Evolutionary conservation across 2,113 vertebrate genomes (phyloP).

Genomic region (Laticauda colubrina): DNA sequence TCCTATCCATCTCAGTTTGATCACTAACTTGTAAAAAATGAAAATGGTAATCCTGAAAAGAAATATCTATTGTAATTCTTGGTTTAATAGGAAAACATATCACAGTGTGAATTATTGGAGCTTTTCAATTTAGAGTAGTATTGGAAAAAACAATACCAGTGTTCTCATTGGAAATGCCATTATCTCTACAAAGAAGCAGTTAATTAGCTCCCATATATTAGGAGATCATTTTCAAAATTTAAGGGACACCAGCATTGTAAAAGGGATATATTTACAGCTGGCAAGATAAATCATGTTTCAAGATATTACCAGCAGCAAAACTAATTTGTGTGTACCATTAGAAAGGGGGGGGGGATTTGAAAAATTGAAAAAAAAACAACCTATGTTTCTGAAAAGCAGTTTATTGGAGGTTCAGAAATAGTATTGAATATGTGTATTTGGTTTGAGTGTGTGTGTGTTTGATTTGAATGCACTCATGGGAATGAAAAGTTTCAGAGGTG

Average conservation of each 20-base stretch:
- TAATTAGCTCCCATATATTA: slow-evolving; percentile 65
- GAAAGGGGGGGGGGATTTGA: not conserved
- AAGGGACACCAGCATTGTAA: slow-evolving; percentile 46
- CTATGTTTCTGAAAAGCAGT: slow-evolving; percentile 28
- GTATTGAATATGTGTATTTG: not conserved
- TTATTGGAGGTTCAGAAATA: not conserved
- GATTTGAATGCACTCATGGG: not conserved
- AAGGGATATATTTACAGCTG: slow-evolving; percentile 17
- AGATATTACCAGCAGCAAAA: not conserved
- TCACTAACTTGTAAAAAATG: slow-evolving; percentile 30
- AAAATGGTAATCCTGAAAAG: slow-evolving; percentile 41
- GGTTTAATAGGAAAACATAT: slow-evolving; percentile 43
- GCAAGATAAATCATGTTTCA: not conserved
- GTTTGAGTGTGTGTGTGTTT: not conserved
- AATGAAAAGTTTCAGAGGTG: not conserved
- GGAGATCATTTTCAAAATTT: slow-evolving; percentile 49
- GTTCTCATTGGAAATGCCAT: slow-evolving; percentile 42
- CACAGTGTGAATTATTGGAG: slow-evolving; percentile 48
- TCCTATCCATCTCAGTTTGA: not conserved
- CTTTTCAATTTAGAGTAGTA: slow-evolving; percentile 55
- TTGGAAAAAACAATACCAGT: slow-evolving; percentile 48
- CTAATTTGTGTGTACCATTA: slow-evolving; percentile 20
- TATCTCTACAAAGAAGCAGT: slow-evolving; percentile 64
- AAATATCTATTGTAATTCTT: slow-evolving; percentile 46
- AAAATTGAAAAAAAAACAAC: not conserved